Evolutionary conservation across 1,140 invertebrate genomes (phyloP).

Genomic region (Caerostris darwini): DNA sequence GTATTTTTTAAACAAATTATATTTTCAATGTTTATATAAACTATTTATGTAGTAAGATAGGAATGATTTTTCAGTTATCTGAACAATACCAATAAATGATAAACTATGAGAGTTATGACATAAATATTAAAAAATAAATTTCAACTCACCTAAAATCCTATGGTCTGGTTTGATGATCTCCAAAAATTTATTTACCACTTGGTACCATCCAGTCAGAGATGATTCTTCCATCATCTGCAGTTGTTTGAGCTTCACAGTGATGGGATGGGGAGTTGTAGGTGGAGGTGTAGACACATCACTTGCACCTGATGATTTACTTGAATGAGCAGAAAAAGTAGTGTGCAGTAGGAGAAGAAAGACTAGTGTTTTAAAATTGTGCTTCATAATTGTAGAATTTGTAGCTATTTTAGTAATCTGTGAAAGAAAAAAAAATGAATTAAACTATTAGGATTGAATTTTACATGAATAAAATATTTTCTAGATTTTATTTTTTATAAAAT

Average conservation of each 20-base stretch:
- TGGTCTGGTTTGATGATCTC: slow-evolving; percentile 69
- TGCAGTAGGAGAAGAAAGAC: slow-evolving; percentile 46
- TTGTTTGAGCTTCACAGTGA: slow-evolving; percentile 38
- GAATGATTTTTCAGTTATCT: neutral
- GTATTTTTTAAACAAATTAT: too few relatives aligned
- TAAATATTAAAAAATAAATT: neutral
- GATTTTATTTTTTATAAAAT: too few relatives aligned
- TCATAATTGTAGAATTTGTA: neutral
- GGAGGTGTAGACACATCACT: slow-evolving; percentile 18
- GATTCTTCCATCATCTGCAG: slow-evolving; percentile 63
- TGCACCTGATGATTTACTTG: neutral
- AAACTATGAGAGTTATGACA: neutral
- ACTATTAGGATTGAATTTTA: too few relatives aligned
- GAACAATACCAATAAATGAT: neutral
- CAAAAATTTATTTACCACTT: slow-evolving; percentile 72
- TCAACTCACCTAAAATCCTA: slow-evolving; percentile 55
- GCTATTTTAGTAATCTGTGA: neutral
- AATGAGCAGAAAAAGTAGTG: slow-evolving; percentile 26
- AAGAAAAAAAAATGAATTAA: neutral
- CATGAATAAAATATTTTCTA: too few relatives aligned
- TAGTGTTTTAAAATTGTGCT: slow-evolving; percentile 7
- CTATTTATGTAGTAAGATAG: too few relatives aligned
- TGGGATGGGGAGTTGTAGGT: slow-evolving; percentile 61
- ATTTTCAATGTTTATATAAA: too few relatives aligned
- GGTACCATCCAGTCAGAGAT: slow-evolving; percentile 67